These are phyloP conservation scores for Nothura maculosa DNA, from an alignment of 2,797 vertebrate species.

Conservation along the genomic window DNA sequence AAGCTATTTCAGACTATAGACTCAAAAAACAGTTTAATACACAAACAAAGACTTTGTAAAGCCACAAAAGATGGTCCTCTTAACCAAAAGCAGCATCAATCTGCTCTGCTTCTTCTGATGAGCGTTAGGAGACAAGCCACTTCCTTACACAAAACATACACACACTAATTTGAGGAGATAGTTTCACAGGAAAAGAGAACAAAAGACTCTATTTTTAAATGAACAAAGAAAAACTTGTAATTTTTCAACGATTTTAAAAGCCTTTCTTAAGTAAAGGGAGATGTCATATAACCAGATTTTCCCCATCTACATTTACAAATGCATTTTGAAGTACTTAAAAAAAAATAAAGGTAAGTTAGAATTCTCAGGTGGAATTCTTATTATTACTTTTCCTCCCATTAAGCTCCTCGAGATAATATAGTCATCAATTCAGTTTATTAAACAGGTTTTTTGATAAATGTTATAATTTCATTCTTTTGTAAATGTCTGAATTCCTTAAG, in stretches of 20 bases:
- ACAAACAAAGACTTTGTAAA: not conserved
- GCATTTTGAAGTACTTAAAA: not conserved
- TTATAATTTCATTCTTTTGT: not conserved
- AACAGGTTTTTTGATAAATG: not conserved
- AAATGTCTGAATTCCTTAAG: not conserved
- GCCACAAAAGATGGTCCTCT: not conserved
- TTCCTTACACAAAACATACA: not conserved
- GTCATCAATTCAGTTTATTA: not conserved
- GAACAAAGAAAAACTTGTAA: not conserved
- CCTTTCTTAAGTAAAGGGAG: not conserved
- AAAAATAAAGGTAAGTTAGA: not conserved
- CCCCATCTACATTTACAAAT: not conserved
- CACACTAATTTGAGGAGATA: not conserved
- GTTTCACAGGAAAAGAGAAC: not conserved
- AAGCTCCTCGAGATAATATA: not conserved
- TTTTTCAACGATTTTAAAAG: not conserved
- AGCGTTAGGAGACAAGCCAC: not conserved
- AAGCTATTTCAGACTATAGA: not conserved
- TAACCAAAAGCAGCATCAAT: not conserved
- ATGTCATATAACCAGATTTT: not conserved
- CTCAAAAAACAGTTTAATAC: not conserved
- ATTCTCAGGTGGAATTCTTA: not conserved
- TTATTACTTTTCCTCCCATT: not conserved
- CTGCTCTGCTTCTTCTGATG: not conserved
- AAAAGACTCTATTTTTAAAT: accelerated